phyloP scores from a whole-genome alignment of 64 coral and sea anemone genomes.

The Montipora efflorescens region DNA sequence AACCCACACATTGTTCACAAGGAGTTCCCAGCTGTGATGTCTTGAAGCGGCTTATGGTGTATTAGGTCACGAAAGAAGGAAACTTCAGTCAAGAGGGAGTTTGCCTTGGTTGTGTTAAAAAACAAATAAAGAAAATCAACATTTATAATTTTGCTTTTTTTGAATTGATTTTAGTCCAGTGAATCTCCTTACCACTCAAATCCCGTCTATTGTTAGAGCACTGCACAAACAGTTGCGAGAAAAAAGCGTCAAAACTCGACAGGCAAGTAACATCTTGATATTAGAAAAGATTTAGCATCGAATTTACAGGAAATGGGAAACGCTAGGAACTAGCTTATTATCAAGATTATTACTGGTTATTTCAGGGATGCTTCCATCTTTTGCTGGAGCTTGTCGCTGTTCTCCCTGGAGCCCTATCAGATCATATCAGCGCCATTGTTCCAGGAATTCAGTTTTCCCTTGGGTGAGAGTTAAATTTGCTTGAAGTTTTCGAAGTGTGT shows the following conservation, averaged over 20 bases:
- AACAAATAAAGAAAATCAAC: too few species aligned
- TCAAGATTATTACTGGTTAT: neutral
- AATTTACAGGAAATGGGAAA: too few species aligned
- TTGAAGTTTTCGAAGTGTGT: too few species aligned
- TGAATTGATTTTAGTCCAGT: conserved; percentile 61
- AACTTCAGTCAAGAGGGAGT: too few species aligned
- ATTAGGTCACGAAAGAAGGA: too few species aligned
- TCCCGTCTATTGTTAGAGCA: conserved; percentile 92
- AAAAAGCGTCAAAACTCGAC: conserved; percentile 99
- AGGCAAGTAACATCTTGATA: conserved; percentile 43
- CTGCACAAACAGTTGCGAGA: conserved; percentile 95
- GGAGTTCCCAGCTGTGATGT: too few species aligned
- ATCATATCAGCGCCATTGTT: conserved; percentile 98
- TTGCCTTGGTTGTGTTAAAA: too few species aligned
- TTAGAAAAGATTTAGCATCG: too few species aligned
- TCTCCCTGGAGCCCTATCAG: conserved; percentile 87
- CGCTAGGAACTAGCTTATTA: neutral
- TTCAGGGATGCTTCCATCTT: conserved; percentile 94
- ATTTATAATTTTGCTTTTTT: neutral
- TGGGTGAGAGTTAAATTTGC: conserved; percentile 56
- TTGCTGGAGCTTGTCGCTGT: conserved; percentile 96
- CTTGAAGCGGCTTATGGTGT: too few species aligned
- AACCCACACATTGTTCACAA: too few species aligned
- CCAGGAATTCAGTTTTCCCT: conserved; percentile 98
- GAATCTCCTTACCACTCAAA: conserved; percentile 79